Conservation (phyloP, 2,797 vertebrate genomes). For the Salarias fasciatus region DNA sequence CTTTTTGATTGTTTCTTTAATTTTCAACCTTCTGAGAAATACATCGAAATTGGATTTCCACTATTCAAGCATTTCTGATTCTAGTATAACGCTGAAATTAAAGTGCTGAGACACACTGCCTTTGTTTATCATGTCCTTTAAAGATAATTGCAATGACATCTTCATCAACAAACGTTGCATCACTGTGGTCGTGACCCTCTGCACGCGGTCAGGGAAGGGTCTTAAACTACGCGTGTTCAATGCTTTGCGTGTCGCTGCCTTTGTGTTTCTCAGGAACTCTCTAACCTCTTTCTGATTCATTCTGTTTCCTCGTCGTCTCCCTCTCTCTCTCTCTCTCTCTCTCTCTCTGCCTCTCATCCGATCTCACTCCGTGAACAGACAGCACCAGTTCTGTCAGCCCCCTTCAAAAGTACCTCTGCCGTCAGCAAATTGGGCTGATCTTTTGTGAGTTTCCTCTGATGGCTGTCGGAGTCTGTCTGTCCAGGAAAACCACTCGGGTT, state of each 20-base stretch:
- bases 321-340: not conserved
- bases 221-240: slow-evolving; percentile 27
- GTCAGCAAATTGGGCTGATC: slow-evolving; percentile 65
- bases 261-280: slow-evolving; percentile 62
- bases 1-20: too few species aligned
- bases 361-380: slow-evolving; percentile 43
- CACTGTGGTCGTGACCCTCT: not conserved
- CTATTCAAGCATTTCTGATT: too few species aligned
- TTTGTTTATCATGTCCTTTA: too few species aligned
- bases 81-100: too few species aligned
- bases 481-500: slow-evolving; percentile 6
- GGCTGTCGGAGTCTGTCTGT: slow-evolving; percentile 28
- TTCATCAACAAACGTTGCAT: too few species aligned
- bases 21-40: too few species aligned
- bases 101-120: too few species aligned
- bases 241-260: slow-evolving; percentile 66
- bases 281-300: slow-evolving; percentile 54
- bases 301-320: slow-evolving; percentile 40
- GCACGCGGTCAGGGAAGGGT: slow-evolving; percentile 27
- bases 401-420: slow-evolving; percentile 56
- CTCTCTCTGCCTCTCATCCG: not conserved
- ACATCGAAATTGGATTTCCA: too few species aligned
- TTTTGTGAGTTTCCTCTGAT: slow-evolving; percentile 54
- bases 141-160: too few species aligned
- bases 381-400: slow-evolving; percentile 53